These are phyloP conservation scores for Campoplex capitator DNA, from an alignment of 2,888 invertebrate species.

Conservation along the genomic window DNA sequence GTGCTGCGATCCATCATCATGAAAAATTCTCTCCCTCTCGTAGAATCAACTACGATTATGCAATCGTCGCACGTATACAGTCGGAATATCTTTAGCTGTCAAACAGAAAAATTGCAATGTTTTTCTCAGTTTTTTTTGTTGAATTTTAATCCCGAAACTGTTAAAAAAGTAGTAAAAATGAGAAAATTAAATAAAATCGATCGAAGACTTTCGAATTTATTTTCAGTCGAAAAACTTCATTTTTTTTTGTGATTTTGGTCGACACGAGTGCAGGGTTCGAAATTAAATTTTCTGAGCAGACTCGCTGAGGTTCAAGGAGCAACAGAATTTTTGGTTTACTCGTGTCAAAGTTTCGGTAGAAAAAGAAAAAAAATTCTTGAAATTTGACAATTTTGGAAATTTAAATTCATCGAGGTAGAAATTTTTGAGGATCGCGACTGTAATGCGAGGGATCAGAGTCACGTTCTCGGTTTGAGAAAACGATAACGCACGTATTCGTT, in stretches of 20 bases:
- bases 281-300: not conserved
- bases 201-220: not conserved
- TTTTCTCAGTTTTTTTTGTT: not conserved
- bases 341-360: too few relatives aligned
- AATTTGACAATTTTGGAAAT: not conserved
- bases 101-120: not conserved
- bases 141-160: not conserved
- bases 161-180: not conserved
- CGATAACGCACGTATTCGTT: conserved; percentile 42
- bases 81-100: not conserved
- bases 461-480: conserved; percentile 29
- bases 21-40: conserved; percentile 5
- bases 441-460: not conserved
- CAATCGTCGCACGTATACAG: conserved; percentile 2
- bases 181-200: not conserved
- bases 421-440: not conserved
- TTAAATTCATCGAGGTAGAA: not conserved
- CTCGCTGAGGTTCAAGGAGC: not conserved
- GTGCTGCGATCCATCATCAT: conserved; percentile 21
- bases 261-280: not conserved
- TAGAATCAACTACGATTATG: not conserved
- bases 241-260: not conserved
- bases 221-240: not conserved
- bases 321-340: too few relatives aligned
- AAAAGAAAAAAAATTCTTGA: not conserved